phyloP scores from a whole-genome alignment of 2,113 vertebrate genomes.

The Phocoena phocoena region DNA sequence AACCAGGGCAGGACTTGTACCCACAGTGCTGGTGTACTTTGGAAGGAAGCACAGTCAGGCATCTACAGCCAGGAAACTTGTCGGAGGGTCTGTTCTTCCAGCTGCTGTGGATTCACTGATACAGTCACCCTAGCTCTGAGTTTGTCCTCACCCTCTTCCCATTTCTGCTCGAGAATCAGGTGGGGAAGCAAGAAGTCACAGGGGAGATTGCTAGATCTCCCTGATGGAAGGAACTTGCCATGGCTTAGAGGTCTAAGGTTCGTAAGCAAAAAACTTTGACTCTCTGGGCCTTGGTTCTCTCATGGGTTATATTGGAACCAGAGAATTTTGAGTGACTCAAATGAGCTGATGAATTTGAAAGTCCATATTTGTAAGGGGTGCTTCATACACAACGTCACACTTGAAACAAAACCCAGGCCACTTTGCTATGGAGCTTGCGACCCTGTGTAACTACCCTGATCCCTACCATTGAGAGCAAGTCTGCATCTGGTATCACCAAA shows the following conservation, averaged over 20 bases:
- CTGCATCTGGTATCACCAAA: not conserved
- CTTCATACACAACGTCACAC: not conserved
- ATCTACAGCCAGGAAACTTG: not conserved
- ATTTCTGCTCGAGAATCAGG: not conserved
- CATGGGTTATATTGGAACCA: not conserved
- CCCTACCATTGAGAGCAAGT: not conserved
- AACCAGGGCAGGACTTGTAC: not conserved
- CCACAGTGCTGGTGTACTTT: not conserved
- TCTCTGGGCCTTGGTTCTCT: not conserved
- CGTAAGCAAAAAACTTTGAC: not conserved
- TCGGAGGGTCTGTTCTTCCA: not conserved
- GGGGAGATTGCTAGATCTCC: not conserved
- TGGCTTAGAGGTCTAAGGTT: not conserved
- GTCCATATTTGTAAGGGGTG: not conserved
- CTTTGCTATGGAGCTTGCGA: not conserved
- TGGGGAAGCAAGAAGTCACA: not conserved
- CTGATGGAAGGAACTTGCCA: not conserved
- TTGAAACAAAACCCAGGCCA: not conserved
- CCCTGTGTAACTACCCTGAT: not conserved
- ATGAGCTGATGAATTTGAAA: not conserved
- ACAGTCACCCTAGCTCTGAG: not conserved
- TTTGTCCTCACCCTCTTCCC: not conserved
- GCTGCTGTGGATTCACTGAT: not conserved
- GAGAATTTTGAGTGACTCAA: conserved; percentile 1
- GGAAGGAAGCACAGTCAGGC: not conserved